Evolutionary conservation across 2,888 invertebrate species (phyloP), one percentile per base, ranked within the genome.

Genomic region (Andrena bucephala): DNA sequence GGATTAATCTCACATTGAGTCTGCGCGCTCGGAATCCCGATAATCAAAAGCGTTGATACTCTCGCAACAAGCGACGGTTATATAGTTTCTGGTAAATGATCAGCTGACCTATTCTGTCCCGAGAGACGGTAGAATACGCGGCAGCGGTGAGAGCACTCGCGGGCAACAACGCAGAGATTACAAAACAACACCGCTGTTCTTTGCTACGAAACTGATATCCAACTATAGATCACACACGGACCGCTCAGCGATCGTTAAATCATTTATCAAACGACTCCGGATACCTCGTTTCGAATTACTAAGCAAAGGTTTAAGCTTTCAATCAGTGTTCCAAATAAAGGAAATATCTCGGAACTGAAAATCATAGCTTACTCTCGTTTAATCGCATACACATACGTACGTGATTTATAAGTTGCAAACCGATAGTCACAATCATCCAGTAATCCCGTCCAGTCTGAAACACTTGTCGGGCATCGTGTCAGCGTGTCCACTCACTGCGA

Each of bases 1-100:
- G 88, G 84, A 88, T 88, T 88, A 88, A 88, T 88, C 84, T 89
- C 89, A 84, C 83, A 87, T 88, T 88, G 88, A 87, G 89, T 71
- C 88, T 88, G 88, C 88, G 88, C 88, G 81, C 78, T 73, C 86
- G 70, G 86, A 88, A 89, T 89, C 84, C 88, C 88, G 87, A 88
- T 88, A 88, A 88, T 88, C 88, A 88, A 89, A 88, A 88, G 88
- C 88, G 85, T 89, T 88, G 85, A 88, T 88, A 88, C 87, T 87
- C 87, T 89, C 85, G 60, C 87, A 87, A 88, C 88, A 89, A 89
- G 83, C 85, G 77, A 69, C 66, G 27, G 83, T 87, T 88, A 84
- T 83, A 85, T 80, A 83, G 84, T 66, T 42, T 54, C 85, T 67
- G 66, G 69, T 78, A 67, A 85, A 76, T 77, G 85, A 87, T 89